These are phyloP conservation scores for Diadema setosum DNA, from an alignment of 35 echinoderm and acorn worm species.

Conservation along the genomic window DNA sequence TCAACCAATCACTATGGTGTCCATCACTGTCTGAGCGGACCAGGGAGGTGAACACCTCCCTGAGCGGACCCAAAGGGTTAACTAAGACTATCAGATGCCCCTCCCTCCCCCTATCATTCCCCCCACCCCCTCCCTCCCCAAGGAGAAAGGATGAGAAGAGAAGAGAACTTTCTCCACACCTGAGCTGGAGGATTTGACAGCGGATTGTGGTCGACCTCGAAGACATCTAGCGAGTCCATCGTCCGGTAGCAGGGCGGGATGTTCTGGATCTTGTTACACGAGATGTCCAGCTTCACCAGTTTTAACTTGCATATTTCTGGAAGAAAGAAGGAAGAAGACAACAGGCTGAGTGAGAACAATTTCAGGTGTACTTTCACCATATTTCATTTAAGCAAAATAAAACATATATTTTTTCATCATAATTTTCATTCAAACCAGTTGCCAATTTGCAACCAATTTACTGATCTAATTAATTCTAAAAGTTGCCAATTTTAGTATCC, in stretches of 20 bases:
- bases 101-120: neutral
- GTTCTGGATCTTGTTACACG: slow-evolving; percentile 82
- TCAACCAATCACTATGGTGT: too few relatives aligned
- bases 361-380: too few relatives aligned
- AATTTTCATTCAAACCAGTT: too few relatives aligned
- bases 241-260: slow-evolving; percentile 62
- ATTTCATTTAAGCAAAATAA: too few relatives aligned
- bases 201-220: slow-evolving; percentile 75
- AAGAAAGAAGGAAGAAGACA: neutral
- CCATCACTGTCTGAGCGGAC: too few relatives aligned
- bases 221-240: slow-evolving; percentile 66
- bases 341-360: neutral
- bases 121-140: neutral
- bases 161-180: neutral
- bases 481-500: too few relatives aligned
- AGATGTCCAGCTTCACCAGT: slow-evolving; percentile 75
- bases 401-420: too few relatives aligned
- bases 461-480: too few relatives aligned
- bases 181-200: slow-evolving; percentile 77
- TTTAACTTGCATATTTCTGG: slow-evolving; percentile 81
- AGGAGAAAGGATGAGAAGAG: neutral
- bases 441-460: too few relatives aligned
- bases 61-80: too few relatives aligned
- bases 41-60: too few relatives aligned
- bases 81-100: neutral